Evolutionary conservation across 1,140 invertebrate genomes (phyloP), one percentile per base, ranked within the genome.

Genomic region (Maconellicoccus hirsutus): DNA sequence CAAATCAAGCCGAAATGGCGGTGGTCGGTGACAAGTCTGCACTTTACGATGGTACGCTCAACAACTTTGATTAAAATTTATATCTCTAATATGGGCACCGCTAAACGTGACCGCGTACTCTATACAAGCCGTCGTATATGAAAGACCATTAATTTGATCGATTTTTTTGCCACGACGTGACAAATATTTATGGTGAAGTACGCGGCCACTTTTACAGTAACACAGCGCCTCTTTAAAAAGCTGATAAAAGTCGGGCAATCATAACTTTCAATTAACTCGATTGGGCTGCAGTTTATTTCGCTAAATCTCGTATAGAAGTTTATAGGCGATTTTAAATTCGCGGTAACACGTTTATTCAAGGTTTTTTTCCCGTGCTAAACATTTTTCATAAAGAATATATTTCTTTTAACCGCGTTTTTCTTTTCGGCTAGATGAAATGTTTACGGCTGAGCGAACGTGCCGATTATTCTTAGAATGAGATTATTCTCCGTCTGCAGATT

Each of bases 1-100:
- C 42, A 52, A 52, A 52, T 52, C 42, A 52, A 52, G 42, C 42
- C 42, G 42, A 52, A 52, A 52, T 52, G n/a, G n/a, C 42, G 42
- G 42, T 16, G 42, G 3, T 52, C 42, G 42, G 42, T 52, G 42
- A 52, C 42, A 52, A 52, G 42, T 52, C 42, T 19, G 42, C 42
- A 52, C 42, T 52, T 52, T 52, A 52, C 42, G 42, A 52, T 52
- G 42, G 42, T 52, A 52, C 42, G 42, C 42, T 52, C 42, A 52
- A 52, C 42, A 52, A 52, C 42, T 4, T 52, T 52, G 42, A 52
- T 52, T 52, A 52, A 52, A 52, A 52, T 52, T 52, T 52, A 52
- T 52, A 19, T 52, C 42, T 52, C 6, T 52, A 52, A 52, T 52
- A 52, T 52, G 42, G 42, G 42, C 16, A 52, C 42, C 6, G n/a